These are phyloP conservation scores for Electrophaes corylata DNA, from an alignment of 2,888 invertebrate species.

Conservation along the genomic window DNA sequence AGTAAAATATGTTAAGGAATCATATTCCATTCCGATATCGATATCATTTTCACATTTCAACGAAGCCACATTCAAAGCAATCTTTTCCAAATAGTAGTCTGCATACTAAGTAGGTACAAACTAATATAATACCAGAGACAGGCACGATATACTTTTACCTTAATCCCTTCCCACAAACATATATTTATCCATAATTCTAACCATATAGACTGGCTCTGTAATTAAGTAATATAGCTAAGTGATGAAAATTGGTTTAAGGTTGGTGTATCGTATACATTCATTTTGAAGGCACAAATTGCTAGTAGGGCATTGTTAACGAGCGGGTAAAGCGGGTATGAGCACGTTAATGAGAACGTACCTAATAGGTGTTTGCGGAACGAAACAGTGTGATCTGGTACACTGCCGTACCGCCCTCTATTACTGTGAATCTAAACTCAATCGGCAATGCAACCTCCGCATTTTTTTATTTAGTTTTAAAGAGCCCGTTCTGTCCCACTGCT, in stretches of 20 bases:
- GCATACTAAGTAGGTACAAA: neutral
- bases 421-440: neutral
- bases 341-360: conserved; percentile 67
- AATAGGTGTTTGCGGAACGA: conserved; percentile 66
- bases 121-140: neutral
- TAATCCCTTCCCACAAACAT: conserved; percentile 18
- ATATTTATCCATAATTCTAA: conserved; percentile 31
- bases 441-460: no score
- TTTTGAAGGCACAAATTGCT: conserved; percentile 64
- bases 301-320: conserved; percentile 67
- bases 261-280: conserved; percentile 58
- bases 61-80: conserved; percentile 25
- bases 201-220: conserved; percentile 19
- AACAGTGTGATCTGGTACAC: conserved; percentile 54
- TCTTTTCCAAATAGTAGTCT: conserved; percentile 16
- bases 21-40: conserved; percentile 18
- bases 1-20: conserved; percentile 22
- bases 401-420: conserved; percentile 37
- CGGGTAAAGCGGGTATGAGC: conserved; percentile 63
- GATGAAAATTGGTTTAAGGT: conserved; percentile 41
- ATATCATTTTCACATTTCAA: conserved; percentile 24
- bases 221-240: conserved; percentile 37
- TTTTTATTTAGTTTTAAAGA: no score
- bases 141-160: neutral
- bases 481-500: no score